A percentile compares a stretch with the other conserved stretches of the same genome.
These are phyloP conservation scores for Periplaneta americana DNA, from an alignment of 1,140 invertebrate genomes.

Conservation along the genomic window DNA sequence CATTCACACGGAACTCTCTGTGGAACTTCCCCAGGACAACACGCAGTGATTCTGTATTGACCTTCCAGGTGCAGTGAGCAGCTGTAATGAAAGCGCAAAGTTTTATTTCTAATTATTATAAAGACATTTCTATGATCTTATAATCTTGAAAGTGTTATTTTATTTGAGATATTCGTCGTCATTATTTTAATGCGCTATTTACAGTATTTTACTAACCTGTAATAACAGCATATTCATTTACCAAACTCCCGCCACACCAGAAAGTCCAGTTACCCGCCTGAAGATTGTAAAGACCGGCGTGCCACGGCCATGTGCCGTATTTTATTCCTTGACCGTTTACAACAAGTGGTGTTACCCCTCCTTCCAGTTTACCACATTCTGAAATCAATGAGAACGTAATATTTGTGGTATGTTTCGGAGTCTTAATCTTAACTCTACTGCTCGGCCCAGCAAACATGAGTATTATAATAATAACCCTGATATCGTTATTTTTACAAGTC, in stretches of 20 bases:
- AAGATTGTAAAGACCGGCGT: conserved; percentile 34
- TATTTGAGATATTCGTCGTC: too few relatives aligned
- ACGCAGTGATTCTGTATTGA: conserved; percentile 28
- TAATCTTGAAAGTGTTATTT: too few relatives aligned
- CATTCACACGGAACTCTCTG: conserved; percentile 30
- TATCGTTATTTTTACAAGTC: too few relatives aligned
- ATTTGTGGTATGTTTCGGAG: too few relatives aligned
- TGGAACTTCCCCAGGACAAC: conserved; percentile 33
- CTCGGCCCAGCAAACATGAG: too few relatives aligned
- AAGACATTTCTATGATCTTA: too few relatives aligned
- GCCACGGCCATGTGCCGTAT: conserved; percentile 35
- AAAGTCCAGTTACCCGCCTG: conserved; percentile 35
- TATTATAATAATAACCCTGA: too few relatives aligned
- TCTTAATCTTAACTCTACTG: too few relatives aligned
- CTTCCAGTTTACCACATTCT: conserved; percentile 25
- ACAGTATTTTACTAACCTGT: conserved; percentile 33
- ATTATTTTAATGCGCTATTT: too few relatives aligned
- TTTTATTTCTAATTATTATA: too few relatives aligned
- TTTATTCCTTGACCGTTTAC: conserved; percentile 32
- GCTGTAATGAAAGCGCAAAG: conserved; percentile 24
- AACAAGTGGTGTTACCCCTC: conserved; percentile 30
- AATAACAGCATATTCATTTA: conserved; percentile 35
- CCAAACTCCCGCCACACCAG: conserved; percentile 39
- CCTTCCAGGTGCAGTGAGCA: conserved; percentile 41
- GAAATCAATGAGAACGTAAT: too few relatives aligned